Conservation (phyloP, 2,113 vertebrate species). For the Phocoena sinus region DNA sequence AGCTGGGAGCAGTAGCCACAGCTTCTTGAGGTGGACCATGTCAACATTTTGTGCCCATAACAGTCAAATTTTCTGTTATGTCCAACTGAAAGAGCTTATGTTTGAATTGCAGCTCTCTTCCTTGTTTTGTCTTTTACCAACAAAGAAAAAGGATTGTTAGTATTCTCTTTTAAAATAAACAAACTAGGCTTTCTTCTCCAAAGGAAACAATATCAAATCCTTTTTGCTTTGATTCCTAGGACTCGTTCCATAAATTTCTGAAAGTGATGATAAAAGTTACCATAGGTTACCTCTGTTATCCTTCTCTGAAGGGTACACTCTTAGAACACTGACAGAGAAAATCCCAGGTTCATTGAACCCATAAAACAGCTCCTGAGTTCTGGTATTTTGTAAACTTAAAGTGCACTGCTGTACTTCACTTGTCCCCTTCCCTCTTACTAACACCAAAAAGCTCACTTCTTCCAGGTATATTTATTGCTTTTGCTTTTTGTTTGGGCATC, state of each 20-base stretch:
- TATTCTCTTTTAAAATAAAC: conserved; percentile 32
- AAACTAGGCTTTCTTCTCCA: conserved; percentile 5
- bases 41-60: neutral
- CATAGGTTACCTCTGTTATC: neutral
- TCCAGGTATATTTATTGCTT: neutral
- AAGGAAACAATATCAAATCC: neutral
- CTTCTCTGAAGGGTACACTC: neutral
- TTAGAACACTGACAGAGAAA: neutral
- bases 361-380: neutral
- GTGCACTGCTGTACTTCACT: neutral
- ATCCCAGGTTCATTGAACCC: neutral
- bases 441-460: neutral
- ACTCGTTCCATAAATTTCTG: neutral
- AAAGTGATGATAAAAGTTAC: neutral
- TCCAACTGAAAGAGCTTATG: neutral
- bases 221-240: conserved; percentile 13
- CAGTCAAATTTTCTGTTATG: neutral
- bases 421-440: neutral
- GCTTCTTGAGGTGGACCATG: neutral
- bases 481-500: neutral
- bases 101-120: neutral
- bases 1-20: neutral
- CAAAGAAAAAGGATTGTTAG: conserved; percentile 19
- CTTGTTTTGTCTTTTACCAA: conserved; percentile 38
- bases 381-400: neutral